These are phyloP conservation scores for Lepus oiostolus DNA, from an alignment of 2,797 vertebrate species.

Conservation along the genomic window DNA sequence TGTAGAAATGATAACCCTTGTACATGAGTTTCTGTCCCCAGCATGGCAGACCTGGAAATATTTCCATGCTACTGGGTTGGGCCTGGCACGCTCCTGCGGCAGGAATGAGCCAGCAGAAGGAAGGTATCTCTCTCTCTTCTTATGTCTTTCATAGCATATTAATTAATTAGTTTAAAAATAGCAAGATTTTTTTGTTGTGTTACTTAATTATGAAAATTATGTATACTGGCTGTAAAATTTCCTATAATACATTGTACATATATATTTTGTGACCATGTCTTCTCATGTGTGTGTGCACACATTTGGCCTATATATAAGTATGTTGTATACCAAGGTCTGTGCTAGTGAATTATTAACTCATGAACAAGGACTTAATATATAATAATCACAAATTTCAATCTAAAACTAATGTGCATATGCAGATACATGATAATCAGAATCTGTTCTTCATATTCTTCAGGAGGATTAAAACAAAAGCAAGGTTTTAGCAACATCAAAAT, in stretches of 20 bases:
- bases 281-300: background rate
- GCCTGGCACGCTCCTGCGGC: no score
- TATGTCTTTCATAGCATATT: no score
- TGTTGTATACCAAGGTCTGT: background rate
- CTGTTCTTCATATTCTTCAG: conserved; percentile 36
- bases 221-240: background rate
- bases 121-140: no score
- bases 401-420: conserved; percentile 49
- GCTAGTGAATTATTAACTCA: conserved; percentile 20
- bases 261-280: background rate
- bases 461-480: conserved; percentile 61
- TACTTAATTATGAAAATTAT: background rate
- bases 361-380: background rate
- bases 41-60: no score
- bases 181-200: background rate
- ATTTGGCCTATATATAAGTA: background rate
- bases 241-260: background rate
- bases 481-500: conserved; percentile 50
- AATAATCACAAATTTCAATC: background rate
- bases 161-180: background rate
- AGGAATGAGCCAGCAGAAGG: no score
- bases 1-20: no score
- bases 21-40: no score
- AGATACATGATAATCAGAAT: conserved; percentile 43
- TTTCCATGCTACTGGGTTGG: no score